phyloP scores from a whole-genome alignment of 2,888 invertebrate species.

The Julus scandinavius region DNA sequence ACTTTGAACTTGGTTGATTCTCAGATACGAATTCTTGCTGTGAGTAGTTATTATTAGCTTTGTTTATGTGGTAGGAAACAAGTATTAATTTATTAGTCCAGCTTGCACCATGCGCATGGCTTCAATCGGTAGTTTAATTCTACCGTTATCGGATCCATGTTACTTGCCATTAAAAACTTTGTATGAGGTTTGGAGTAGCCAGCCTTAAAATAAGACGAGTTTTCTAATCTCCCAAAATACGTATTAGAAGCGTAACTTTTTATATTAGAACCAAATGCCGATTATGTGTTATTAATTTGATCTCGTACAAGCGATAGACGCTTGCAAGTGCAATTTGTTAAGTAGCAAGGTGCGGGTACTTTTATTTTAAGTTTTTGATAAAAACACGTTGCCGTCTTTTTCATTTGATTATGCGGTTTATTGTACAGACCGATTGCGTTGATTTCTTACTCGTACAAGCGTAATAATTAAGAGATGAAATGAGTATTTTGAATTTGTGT shows the following conservation, averaged over 20 bases:
- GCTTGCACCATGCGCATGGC: not conserved
- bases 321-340: conserved; percentile 25
- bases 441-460: not conserved
- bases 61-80: not conserved
- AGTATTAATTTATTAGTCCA: not conserved
- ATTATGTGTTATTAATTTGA: not conserved
- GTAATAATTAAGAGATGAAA: not conserved
- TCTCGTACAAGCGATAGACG: too few relatives aligned
- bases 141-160: not conserved
- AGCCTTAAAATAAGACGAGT: not conserved
- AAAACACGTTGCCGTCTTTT: not conserved
- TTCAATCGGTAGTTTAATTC: not conserved
- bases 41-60: not conserved
- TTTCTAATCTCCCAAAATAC: not conserved
- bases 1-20: not conserved
- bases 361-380: not conserved
- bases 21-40: not conserved
- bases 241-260: not conserved
- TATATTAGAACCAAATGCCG: conserved; percentile 20
- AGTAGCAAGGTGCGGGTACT: not conserved
- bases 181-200: not conserved
- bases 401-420: not conserved
- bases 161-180: not conserved
- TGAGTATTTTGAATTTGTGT: not conserved
- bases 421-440: not conserved